Percentiles rank a stretch among this genome's conserved stretches.
Evolutionary conservation across 2,888 invertebrate species (phyloP).

Genomic region (Brenthis daphne): DNA sequence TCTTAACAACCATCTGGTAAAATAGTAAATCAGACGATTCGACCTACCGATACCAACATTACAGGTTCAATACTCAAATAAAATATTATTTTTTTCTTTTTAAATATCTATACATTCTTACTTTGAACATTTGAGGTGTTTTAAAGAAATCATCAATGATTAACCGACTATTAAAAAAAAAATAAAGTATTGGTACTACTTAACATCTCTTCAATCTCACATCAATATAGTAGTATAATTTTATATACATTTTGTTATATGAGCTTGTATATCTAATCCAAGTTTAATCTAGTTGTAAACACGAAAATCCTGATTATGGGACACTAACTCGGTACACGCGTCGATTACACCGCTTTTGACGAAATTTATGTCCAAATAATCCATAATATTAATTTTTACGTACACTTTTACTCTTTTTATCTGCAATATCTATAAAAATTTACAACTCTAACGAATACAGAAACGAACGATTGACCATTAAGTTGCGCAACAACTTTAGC

Average conservation of each 20-base stretch:
- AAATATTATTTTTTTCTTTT: too few relatives aligned
- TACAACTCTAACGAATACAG: not conserved
- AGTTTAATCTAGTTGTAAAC: slow-evolving; percentile 15
- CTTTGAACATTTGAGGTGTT: too few relatives aligned
- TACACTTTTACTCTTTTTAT: not conserved
- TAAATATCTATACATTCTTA: too few relatives aligned
- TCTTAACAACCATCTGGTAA: not conserved
- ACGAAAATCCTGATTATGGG: slow-evolving; percentile 18
- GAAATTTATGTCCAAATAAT: not conserved
- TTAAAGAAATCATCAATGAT: too few relatives aligned
- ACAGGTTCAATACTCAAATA: too few relatives aligned
- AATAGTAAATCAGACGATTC: too few relatives aligned
- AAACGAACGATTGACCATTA: not conserved
- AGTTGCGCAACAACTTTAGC: not conserved
- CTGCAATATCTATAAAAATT: not conserved
- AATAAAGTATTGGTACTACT: too few relatives aligned
- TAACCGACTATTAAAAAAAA: too few relatives aligned
- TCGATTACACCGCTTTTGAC: slow-evolving; percentile 14
- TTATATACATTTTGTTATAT: not conserved
- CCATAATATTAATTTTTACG: too few relatives aligned
- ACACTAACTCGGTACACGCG: not conserved
- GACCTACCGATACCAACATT: too few relatives aligned
- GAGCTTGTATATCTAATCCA: not conserved
- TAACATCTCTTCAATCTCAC: not conserved
- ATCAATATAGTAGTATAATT: not conserved